These are phyloP conservation scores for Trigoniulus corallinus DNA, from an alignment of 1,140 invertebrate genomes.

Conservation along the genomic window DNA sequence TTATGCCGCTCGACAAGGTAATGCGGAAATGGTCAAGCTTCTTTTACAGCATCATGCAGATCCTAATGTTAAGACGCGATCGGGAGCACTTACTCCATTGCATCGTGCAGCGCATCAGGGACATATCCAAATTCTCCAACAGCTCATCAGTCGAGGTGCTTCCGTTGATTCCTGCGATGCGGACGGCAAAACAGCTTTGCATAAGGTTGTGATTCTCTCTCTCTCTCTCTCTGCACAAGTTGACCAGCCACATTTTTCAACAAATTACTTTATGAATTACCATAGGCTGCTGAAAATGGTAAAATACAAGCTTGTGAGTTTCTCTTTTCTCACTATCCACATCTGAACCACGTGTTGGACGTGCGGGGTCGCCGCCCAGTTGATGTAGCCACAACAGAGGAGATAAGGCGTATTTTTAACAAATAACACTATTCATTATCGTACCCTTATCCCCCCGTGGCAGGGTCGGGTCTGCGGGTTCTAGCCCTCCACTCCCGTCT, in stretches of 20 bases:
- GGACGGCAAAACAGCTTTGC: slow-evolving; percentile 61
- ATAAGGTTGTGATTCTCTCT: slow-evolving; percentile 32
- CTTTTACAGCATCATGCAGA: slow-evolving; percentile 48
- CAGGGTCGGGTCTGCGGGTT: too few species aligned
- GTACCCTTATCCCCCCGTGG: too few species aligned
- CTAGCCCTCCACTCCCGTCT: too few species aligned
- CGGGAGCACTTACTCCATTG: slow-evolving; percentile 53
- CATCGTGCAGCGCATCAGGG: slow-evolving; percentile 59
- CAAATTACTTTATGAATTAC: background rate
- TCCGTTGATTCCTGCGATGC: slow-evolving; percentile 42
- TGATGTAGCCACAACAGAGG: too few species aligned
- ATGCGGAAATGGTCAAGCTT: slow-evolving; percentile 45
- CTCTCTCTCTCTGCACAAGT: background rate
- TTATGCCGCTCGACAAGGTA: slow-evolving; percentile 65
- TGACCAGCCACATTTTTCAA: background rate
- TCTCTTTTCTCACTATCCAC: slow-evolving; percentile 10
- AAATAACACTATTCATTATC: too few species aligned
- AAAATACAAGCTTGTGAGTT: background rate
- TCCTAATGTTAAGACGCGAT: slow-evolving; percentile 51
- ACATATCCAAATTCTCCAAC: slow-evolving; percentile 39
- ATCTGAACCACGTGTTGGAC: background rate
- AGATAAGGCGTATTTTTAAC: too few species aligned
- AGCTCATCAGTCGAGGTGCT: slow-evolving; percentile 44
- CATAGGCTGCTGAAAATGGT: background rate
- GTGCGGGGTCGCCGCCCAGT: too few species aligned